phyloP scores from a whole-genome alignment of 2,113 vertebrate species.

The Paralichthys olivaceus region DNA sequence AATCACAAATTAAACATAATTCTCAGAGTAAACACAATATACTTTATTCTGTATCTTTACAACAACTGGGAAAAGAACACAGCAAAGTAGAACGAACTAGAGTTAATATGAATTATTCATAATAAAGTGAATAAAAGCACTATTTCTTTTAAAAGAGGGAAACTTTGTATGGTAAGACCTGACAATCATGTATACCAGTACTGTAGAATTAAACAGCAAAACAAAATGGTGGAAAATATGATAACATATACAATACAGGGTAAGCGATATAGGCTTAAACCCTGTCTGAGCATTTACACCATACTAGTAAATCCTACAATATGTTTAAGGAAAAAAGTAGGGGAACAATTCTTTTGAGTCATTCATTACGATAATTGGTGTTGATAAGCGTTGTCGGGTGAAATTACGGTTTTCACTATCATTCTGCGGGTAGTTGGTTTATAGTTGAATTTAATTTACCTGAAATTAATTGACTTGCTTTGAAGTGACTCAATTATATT shows the following conservation, averaged over 20 bases:
- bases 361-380: neutral
- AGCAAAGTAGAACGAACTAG: neutral
- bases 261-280: too few species aligned
- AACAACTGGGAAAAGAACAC: neutral
- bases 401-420: slow-evolving; percentile 19
- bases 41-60: neutral
- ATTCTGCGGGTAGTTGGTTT: neutral
- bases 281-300: neutral
- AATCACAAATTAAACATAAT: too few species aligned
- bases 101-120: neutral
- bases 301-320: neutral
- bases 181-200: too few species aligned
- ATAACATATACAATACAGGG: too few species aligned
- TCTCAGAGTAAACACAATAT: too few species aligned
- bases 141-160: neutral
- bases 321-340: neutral
- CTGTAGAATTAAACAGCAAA: neutral
- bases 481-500: slow-evolving; percentile 24
- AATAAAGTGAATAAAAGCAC: neutral
- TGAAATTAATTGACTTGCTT: slow-evolving; percentile 25
- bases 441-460: slow-evolving; percentile 8
- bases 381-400: neutral
- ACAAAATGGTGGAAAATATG: neutral
- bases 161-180: neutral
- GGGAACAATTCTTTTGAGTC: neutral